A percentile compares a stretch with the other conserved stretches of the same genome.
Evolutionary conservation across 2,797 vertebrate species (phyloP).

Genomic region (Paratrypauchen microcephalus): DNA sequence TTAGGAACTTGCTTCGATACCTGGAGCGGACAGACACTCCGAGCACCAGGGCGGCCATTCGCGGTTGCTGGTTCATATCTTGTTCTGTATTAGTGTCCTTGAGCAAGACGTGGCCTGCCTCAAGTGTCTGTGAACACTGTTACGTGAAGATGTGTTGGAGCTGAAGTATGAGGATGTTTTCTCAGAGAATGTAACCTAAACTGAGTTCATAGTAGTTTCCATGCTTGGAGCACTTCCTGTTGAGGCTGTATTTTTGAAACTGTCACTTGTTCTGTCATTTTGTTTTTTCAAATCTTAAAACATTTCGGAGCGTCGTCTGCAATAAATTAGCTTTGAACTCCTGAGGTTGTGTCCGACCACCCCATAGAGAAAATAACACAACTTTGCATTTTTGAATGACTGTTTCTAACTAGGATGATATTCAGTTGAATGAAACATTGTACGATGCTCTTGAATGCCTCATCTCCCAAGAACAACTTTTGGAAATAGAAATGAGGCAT

Average conservation of each 20-base stretch:
- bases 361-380: not conserved
- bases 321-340: conserved; percentile 5
- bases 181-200: not conserved
- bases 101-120: not conserved
- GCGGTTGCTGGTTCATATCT: too few species aligned
- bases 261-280: not conserved
- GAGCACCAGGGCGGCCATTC: too few species aligned
- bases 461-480: too few species aligned
- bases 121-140: too few species aligned
- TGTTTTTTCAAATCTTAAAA: not conserved
- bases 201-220: not conserved
- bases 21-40: too few species aligned
- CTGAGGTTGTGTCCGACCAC: not conserved
- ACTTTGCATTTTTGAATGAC: conserved; percentile 2
- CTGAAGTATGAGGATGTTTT: not conserved
- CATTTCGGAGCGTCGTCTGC: too few species aligned
- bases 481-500: too few species aligned
- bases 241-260: not conserved
- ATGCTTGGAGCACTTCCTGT: not conserved
- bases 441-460: not conserved
- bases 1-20: too few species aligned
- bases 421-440: not conserved
- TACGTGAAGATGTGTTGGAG: too few species aligned
- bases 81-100: not conserved
- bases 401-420: not conserved